Evolutionary conservation across 2,113 vertebrate genomes (phyloP).

Genomic region (Corythoichthys intestinalis): DNA sequence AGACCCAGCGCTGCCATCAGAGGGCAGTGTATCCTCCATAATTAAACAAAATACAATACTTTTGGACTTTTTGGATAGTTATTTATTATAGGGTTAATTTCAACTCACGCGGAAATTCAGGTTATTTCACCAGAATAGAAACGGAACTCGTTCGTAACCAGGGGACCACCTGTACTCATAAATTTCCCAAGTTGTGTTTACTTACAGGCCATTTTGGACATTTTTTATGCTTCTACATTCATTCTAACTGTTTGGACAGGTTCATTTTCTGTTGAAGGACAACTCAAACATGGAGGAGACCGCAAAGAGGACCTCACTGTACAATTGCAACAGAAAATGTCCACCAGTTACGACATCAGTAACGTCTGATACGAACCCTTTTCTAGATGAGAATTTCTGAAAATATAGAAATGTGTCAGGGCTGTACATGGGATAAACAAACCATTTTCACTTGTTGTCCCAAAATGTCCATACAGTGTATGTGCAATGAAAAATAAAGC

Average conservation of each 20-base stretch:
- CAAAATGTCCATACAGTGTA: conserved; percentile 1
- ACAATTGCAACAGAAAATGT: neutral
- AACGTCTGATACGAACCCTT: neutral
- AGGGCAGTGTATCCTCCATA: too few relatives aligned
- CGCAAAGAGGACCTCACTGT: too few relatives aligned
- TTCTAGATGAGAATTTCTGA: neutral
- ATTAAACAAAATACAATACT: too few relatives aligned
- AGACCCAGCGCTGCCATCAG: too few relatives aligned
- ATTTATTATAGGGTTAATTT: too few relatives aligned
- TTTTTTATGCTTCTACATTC: neutral
- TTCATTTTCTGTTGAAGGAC: neutral
- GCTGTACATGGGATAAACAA: neutral
- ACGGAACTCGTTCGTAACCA: too few relatives aligned
- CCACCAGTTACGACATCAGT: neutral
- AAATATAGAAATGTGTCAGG: neutral
- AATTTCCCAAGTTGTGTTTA: neutral
- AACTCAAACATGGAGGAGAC: neutral
- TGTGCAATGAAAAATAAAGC: conserved; percentile 32
- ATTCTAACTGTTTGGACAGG: neutral
- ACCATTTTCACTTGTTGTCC: neutral
- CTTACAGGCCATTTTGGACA: neutral
- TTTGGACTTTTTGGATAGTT: too few relatives aligned
- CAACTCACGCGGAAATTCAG: too few relatives aligned
- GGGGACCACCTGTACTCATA: too few relatives aligned
- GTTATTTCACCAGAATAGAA: too few relatives aligned